phyloP scores from a whole-genome alignment of 2,888 invertebrate species.

The Drosophila austrosaltans region DNA sequence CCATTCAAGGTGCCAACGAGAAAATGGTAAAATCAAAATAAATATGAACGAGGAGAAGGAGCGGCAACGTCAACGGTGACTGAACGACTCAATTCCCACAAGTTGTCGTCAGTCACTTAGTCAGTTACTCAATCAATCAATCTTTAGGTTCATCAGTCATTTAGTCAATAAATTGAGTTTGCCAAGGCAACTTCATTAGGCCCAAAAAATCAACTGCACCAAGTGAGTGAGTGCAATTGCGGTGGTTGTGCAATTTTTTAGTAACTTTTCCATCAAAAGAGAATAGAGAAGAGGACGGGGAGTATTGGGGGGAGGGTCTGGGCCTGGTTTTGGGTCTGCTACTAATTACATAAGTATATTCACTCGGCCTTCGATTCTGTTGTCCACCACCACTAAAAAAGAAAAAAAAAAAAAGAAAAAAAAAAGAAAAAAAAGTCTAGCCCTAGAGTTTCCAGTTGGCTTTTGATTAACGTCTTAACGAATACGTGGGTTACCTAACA shows the following conservation, averaged over 20 bases:
- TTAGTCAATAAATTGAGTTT: slow-evolving; percentile 76
- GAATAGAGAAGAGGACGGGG: not conserved
- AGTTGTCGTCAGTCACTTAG: slow-evolving; percentile 54
- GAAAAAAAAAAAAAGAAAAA: not conserved
- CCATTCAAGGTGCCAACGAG: slow-evolving; percentile 61
- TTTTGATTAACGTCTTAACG: slow-evolving; percentile 77
- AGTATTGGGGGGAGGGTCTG: not conserved
- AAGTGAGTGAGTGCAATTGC: slow-evolving; percentile 48
- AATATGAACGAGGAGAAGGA: slow-evolving; percentile 51
- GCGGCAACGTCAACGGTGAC: slow-evolving; percentile 22
- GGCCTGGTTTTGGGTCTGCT: slow-evolving; percentile 18
- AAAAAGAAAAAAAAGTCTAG: slow-evolving; percentile 18
- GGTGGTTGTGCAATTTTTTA: slow-evolving; percentile 45
- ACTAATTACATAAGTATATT: slow-evolving; percentile 74
- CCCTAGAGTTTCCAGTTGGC: slow-evolving; percentile 52
- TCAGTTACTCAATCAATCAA: slow-evolving; percentile 25
- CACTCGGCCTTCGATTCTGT: slow-evolving; percentile 70
- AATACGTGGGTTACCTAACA: slow-evolving; percentile 23
- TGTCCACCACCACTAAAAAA: slow-evolving; percentile 33
- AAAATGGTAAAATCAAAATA: slow-evolving; percentile 51
- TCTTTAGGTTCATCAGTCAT: slow-evolving; percentile 66
- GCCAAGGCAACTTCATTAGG: slow-evolving; percentile 69
- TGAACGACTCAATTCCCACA: slow-evolving; percentile 67
- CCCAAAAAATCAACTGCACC: slow-evolving; percentile 47
- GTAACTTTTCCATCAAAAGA: slow-evolving; percentile 10